A percentile compares a stretch with the other conserved stretches of the same genome.
These are phyloP conservation scores for Trachelipus rathkii DNA, from an alignment of 1,140 invertebrate species.

Conservation along the genomic window DNA sequence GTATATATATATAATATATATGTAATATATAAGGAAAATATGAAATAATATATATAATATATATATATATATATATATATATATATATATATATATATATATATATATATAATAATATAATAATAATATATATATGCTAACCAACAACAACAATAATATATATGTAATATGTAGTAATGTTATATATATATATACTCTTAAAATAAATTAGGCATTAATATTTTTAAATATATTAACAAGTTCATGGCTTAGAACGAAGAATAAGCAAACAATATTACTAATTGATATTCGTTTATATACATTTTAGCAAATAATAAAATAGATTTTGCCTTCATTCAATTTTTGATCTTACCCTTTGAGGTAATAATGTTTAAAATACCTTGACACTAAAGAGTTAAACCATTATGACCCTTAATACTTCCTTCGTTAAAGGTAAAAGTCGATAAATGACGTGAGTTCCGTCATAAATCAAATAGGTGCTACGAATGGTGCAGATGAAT, in stretches of 20 bases:
- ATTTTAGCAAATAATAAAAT: constrained; percentile 26
- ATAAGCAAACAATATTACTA: neutral
- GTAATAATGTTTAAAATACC: neutral
- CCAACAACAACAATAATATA: neutral
- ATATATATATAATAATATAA: neutral
- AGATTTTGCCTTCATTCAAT: constrained; percentile 9
- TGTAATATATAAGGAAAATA: no score
- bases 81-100: constrained; percentile 5
- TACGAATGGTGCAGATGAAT: constrained; percentile 40
- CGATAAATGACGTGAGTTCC: neutral
- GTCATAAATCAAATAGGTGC: constrained; percentile 36
- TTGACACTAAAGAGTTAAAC: constrained; percentile 1
- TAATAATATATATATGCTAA: neutral
- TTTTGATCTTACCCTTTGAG: neutral
- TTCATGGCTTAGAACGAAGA: neutral
- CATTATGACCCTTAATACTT: neutral
- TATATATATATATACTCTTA: neutral
- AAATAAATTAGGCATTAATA: neutral
- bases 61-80: neutral
- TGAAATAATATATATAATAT: no score
- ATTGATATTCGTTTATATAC: constrained; percentile 21
- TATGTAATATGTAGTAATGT: constrained; percentile 3
- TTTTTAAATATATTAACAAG: constrained; percentile 6
- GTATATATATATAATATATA: no score
- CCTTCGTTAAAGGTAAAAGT: constrained; percentile 11